Base-by-base conservation (phyloP, 2,888 invertebrate genomes). In the Macroteleia sp. region DNA sequence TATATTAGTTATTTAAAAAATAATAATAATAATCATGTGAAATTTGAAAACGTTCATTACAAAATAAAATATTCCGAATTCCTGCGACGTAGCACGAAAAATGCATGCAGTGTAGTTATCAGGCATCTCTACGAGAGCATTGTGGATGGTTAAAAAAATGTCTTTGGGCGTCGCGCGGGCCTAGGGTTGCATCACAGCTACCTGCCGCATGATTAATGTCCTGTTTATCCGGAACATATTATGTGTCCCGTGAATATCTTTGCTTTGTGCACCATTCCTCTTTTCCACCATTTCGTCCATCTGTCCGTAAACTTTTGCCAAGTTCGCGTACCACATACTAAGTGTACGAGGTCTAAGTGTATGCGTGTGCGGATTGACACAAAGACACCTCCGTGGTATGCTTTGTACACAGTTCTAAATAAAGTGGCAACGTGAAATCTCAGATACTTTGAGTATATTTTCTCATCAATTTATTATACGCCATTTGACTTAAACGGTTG, bases 141-240 rank as follows among this genome's bases (percentile, higher is more conserved):
- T 71, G 71, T 62, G 62, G 61, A 16, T 3, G 54, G 28, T 39
- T 62, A 46, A 61, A 71, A 66, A 71, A 71, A 61, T 61, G 52
- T 34, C 54, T 67, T 61, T 78, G 77, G 77, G 77, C 79, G 77
- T 81, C 80, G 66, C 44, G 61, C 34, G 70, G 67, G 39, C 69
- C 80, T 52, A 69, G 64, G 56, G 74, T 76, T 56, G 69, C 67
- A 76, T 56, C 77, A 62, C 59, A 48, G 66, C 81, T 87, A 86
- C 87, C 88, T 87, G 85, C 83, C 61, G 73, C 82, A 83, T 88
- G 88, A 88, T 89, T 88, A 88, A 88, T 88, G 86, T 83, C 77
- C 70, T 66, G 77, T 77, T 74, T 77, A 81, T 82, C 80, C 81
- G 76, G 79, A 44, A 70, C 78, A 74, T 67, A 69, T 78, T 69